Evolutionary conservation across 2,888 invertebrate species (phyloP).

Genomic region (Bellardia bayeri): DNA sequence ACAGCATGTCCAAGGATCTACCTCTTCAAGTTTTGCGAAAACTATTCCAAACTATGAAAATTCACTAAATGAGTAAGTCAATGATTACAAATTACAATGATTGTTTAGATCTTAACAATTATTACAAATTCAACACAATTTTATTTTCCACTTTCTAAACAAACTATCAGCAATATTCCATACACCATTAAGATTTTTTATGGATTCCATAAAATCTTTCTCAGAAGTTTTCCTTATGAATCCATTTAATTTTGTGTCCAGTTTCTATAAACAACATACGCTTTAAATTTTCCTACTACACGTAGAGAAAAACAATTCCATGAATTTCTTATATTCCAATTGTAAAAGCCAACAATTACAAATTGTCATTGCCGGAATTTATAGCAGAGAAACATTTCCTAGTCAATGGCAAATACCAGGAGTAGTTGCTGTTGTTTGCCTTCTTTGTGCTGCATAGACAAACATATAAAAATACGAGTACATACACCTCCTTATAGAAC

Average conservation of each 20-base stretch:
- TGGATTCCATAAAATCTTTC: background rate
- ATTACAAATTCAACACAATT: background rate
- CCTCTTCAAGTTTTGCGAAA: no score
- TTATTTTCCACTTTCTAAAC: background rate
- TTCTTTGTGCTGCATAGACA: background rate
- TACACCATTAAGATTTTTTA: background rate
- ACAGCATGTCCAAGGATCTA: no score
- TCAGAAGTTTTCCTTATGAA: constrained; percentile 21
- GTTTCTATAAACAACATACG: background rate
- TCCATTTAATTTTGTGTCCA: constrained; percentile 7
- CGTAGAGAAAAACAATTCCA: constrained; percentile 55
- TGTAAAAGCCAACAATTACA: constrained; percentile 67
- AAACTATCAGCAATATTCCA: background rate
- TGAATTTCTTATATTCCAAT: constrained; percentile 61
- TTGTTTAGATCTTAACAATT: no score
- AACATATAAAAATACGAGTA: background rate
- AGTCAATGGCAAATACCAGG: constrained; percentile 43
- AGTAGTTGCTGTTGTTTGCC: constrained; percentile 11
- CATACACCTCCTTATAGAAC: constrained; percentile 4
- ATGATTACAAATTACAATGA: no score
- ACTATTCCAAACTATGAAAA: no score
- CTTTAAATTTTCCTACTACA: constrained; percentile 12
- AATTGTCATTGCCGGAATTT: constrained; percentile 70
- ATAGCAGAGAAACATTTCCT: constrained; percentile 65
- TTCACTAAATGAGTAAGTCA: no score